phyloP scores from a whole-genome alignment of 2,113 vertebrate species.

The Sylvia atricapilla region DNA sequence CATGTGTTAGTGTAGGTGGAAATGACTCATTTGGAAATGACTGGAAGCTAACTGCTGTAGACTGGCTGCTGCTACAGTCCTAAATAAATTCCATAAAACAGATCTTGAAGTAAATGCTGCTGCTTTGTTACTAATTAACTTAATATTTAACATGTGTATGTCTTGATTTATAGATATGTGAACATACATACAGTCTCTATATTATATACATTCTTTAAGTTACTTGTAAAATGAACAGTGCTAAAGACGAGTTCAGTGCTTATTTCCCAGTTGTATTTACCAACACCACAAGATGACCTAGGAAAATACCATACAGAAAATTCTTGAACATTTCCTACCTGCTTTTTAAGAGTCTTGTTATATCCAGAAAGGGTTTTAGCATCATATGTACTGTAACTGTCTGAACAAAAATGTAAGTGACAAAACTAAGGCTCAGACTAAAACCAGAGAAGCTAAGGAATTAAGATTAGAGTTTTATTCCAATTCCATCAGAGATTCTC shows the following conservation, averaged over 20 bases:
- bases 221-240: not conserved
- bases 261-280: not conserved
- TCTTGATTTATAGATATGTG: not conserved
- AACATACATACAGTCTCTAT: not conserved
- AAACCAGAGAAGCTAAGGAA: not conserved
- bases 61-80: conserved; percentile 16
- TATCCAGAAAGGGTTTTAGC: not conserved
- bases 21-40: conserved; percentile 61
- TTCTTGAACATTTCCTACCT: not conserved
- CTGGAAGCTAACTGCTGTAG: conserved; percentile 57
- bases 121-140: not conserved
- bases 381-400: not conserved
- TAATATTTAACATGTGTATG: not conserved
- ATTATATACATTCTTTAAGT: not conserved
- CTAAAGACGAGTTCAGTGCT: not conserved
- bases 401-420: not conserved
- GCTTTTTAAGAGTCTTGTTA: not conserved
- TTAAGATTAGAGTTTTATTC: not conserved
- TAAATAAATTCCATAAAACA: conserved; percentile 44
- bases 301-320: not conserved
- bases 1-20: conserved; percentile 67
- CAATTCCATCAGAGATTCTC: not conserved
- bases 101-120: conserved; percentile 1
- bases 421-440: not conserved
- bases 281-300: not conserved